Conservation (phyloP, 2,797 vertebrate species). For the Delichon dasypus region DNA sequence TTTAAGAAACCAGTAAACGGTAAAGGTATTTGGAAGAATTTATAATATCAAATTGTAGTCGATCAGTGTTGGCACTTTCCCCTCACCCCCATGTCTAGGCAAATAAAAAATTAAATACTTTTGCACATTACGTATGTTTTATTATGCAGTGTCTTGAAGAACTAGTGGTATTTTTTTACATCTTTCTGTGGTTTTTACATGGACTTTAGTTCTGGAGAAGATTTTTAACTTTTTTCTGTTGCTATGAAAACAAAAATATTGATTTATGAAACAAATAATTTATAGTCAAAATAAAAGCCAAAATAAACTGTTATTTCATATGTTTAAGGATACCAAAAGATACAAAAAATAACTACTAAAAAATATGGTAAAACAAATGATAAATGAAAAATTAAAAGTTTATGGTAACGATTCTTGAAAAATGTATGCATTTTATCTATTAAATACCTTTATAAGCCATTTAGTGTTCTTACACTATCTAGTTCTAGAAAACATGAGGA, state of each 20-base stretch:
- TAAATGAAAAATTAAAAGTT: neutral
- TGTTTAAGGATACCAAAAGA: neutral
- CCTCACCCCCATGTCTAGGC: neutral
- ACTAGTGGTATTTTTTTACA: neutral
- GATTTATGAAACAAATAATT: neutral
- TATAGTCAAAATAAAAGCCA: neutral
- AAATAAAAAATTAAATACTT: neutral
- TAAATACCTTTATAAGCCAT: neutral
- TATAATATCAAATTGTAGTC: neutral
- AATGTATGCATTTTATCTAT: neutral
- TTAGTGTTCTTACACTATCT: neutral
- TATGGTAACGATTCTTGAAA: neutral
- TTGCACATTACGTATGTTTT: neutral
- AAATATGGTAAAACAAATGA: neutral
- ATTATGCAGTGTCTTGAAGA: neutral
- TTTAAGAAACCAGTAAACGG: neutral
- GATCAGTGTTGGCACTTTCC: neutral
- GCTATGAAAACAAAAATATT: neutral
- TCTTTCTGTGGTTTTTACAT: neutral
- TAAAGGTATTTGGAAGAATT: neutral
- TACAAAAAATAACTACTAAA: neutral
- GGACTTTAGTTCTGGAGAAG: neutral
- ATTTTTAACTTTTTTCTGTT: neutral
- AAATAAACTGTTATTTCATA: neutral
- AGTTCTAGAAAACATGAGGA: slow-evolving; percentile 19